Evolutionary conservation across 92 coral and sea anemone species (phyloP).

Genomic region (Siderastrea radians): DNA sequence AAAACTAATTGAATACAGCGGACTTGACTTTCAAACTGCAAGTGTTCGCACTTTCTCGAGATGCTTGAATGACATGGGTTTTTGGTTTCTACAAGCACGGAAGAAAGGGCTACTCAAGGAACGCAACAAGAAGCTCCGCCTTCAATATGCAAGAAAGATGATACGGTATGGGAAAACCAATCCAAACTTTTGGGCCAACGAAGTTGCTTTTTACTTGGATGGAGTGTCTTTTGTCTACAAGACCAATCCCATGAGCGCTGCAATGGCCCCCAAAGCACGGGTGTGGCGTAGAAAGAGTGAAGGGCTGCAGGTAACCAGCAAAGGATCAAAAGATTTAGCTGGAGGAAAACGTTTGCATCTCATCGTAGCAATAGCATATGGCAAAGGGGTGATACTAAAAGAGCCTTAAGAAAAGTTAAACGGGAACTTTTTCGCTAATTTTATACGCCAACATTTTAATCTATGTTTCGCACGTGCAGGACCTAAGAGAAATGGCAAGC

Average conservation of each 20-base stretch:
- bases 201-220: slow-evolving; percentile 32
- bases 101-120: not conserved
- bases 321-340: too few species aligned
- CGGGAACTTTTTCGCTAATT: slow-evolving; percentile 57
- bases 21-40: too few species aligned
- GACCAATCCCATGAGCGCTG: not conserved
- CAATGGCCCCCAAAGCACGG: too few species aligned
- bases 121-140: not conserved
- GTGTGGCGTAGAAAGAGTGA: too few species aligned
- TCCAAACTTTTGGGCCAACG: not conserved
- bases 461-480: slow-evolving; percentile 66
- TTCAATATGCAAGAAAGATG: not conserved
- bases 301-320: too few species aligned
- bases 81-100: not conserved
- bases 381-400: too few species aligned
- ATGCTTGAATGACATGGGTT: too few species aligned
- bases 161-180: not conserved
- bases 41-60: too few species aligned
- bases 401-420: too few species aligned
- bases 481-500: slow-evolving; percentile 25
- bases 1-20: too few species aligned
- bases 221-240: slow-evolving; percentile 30
- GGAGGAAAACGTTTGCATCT: too few species aligned
- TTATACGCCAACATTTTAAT: slow-evolving; percentile 64
- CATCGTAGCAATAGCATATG: too few species aligned